Evolutionary conservation across 2,113 vertebrate species (phyloP), one percentile per base, ranked within the genome.

Genomic region (Phalacrocorax carbo): DNA sequence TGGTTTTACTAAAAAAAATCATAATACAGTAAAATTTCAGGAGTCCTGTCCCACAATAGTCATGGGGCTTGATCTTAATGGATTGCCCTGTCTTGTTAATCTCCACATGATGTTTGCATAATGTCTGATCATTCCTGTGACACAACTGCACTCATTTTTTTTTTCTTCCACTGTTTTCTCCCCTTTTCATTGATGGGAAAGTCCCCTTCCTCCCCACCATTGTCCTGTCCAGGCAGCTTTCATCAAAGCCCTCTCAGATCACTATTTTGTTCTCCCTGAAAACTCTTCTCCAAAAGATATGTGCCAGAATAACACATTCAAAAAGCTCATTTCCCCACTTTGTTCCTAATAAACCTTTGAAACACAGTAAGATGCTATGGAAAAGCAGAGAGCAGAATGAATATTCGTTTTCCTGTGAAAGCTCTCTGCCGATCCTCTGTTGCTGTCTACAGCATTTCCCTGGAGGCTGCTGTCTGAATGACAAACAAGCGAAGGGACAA

Each of bases 401-500:
- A 73, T 34, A 23, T 54, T 18, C 4, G 1, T 80, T 66, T 88
- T 75, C 22, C 66, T 73, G 40, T 11, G 82, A 78, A 66, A 58
- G 17, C 29, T 65, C 23, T 70, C 76, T 88, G 57, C 38, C 69
- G 38, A 66, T 90, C 26, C 44, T 88, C 62, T 61, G n/a, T 66
- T 89, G 26, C 76, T 82, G 38, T 94, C 84, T 88, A 18, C 54
- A 81, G 49, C 76, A 72, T 95, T 93, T 94, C 79, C 86, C 95
- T 94, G 73, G 85, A 92, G 95, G 88, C 68, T 93, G 29, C 83
- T 83, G 40, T 91, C 82, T 91, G 90, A 86, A 82, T 93, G 94
- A 90, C 86, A 96, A 96, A 93, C 75, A 94, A 95, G 30, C 4
- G 8, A 95, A 95, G 75, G 88, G 89, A 94, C 72, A 93, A 94